Base-by-base conservation (phyloP, 2,797 vertebrate species). In the Anableps anableps region DNA sequence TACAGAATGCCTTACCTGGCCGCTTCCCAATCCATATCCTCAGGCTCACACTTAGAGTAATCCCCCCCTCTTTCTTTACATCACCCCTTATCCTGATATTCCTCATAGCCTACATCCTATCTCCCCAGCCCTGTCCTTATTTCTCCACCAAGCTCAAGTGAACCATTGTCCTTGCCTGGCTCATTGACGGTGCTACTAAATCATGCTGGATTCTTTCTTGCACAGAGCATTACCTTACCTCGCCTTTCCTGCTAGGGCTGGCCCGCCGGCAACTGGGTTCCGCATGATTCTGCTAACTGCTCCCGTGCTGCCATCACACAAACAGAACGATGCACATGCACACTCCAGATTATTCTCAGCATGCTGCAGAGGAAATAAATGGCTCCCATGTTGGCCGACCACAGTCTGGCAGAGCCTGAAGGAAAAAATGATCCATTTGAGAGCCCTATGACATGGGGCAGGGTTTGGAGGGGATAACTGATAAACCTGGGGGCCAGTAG, bases 161-260 rank as follows among this genome's bases (percentile, higher is more conserved):
- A 94, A 93, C 92, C 92, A 93, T 93, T 92, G 92, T 93, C 90
- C 91, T 88, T 82, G 82, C 90, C 86, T 82, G 80, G 91, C 90
- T 92, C 86, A 88, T 90, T 93, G 88, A 87, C 85, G 83, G 76
- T 64, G 80, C 88, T 45, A 87, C 89, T 94, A 93, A 94, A 94
- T 94, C 93, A 94, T 77, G 31, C 66, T 41, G 70, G 91, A 92
- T 91, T 90, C 88, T 79, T 82, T 84, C 81, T 88, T 77, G 60
- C 82, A 82, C 81, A 77, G 78, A 86, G 89, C 85, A 93, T 94
- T 91, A 89, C 90, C 88, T 87, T 92, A 78, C 81, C 85, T 80
- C 47, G 85, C 80, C 51, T 85, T 88, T 95, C 88, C 92, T 90
- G 88, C 85, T 82, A 88, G 79, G 79, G 81, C 84, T 89, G 76